Evolutionary conservation across 2,888 invertebrate species (phyloP), one percentile per base, ranked within the genome.

Genomic region (Anticlea derivata): DNA sequence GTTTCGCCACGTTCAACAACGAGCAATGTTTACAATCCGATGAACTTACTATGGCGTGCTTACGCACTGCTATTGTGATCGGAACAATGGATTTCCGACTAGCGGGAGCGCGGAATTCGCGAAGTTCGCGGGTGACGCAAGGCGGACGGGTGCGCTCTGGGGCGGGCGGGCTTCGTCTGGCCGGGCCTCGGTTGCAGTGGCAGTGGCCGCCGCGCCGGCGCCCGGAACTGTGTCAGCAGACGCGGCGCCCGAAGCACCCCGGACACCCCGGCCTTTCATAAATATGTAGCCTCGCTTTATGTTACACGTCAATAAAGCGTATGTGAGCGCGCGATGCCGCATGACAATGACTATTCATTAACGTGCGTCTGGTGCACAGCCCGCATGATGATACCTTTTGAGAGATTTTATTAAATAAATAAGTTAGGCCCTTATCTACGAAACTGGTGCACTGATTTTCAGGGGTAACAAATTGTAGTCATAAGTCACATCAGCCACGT

Each of bases 191-290:
- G 81, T 63, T 75, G 80, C 81, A 81, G 78, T 74, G 68, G 63
- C 64, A 65, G 66, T 70, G 65, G 66, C 71, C 80, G 81, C 69
- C 89, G 90, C 89, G 90, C 90, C 90, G 89, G 88, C 89, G 89
- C 87, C 87, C 78, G 77, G 81, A 88, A 82, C 82, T 86, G 81
- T 89, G 89, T 88, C 89, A 87, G 77, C 74, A 76, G 75, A 74
- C 79, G 77, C 77, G 77, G 82, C 77, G 79, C 82, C 81, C 78
- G 72, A 71, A 78, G 73, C 78, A 75, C 73, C 78, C 73, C 66
- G 62, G 65, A 65, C 73, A 66, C 74, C 78, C 79, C 80, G 74
- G 77, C 78, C 75, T 82, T 76, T 78, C 79, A 75, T 75, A 73
- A 74, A 76, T 76, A 83, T 82, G 37, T 52, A 11, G 78, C 79